Evolutionary conservation across 2,888 invertebrate genomes (phyloP).

Genomic region (Drosophila subsilvestris): DNA sequence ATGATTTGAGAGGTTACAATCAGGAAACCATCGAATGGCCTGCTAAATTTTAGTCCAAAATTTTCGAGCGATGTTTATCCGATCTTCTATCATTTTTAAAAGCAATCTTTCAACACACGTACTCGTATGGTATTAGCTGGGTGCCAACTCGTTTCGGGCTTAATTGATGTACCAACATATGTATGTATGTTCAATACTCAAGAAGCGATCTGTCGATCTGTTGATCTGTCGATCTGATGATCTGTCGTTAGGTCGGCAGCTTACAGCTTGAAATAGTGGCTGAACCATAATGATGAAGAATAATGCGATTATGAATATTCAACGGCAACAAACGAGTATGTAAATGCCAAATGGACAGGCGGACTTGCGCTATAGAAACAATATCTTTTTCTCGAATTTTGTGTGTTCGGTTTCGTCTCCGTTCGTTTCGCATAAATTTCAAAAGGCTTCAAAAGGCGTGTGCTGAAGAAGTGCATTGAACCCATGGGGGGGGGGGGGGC

Average conservation of each 20-base stretch:
- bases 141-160: constrained; percentile 6
- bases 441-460: constrained; percentile 10
- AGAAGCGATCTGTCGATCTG: neutral
- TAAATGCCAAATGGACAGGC: constrained; percentile 24
- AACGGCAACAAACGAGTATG: constrained; percentile 25
- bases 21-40: no score
- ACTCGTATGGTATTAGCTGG: neutral
- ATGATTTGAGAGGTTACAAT: no score
- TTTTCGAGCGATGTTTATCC: no score
- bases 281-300: constrained; percentile 25
- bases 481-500: constrained; percentile 10
- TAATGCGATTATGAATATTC: constrained; percentile 38
- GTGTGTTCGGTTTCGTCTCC: neutral
- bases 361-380: constrained; percentile 3
- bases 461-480: constrained; percentile 35
- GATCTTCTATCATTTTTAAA: neutral
- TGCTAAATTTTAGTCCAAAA: no score
- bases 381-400: neutral
- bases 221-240: neutral
- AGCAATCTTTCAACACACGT: neutral
- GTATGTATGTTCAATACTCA: neutral
- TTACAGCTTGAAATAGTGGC: constrained; percentile 23
- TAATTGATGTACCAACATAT: constrained; percentile 14
- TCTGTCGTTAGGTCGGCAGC: constrained; percentile 12
- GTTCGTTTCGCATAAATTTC: constrained; percentile 19